A percentile compares a stretch with the other conserved stretches of the same genome.
phyloP scores from a whole-genome alignment of 1,140 invertebrate species.

The Contarinia nasturtii region DNA sequence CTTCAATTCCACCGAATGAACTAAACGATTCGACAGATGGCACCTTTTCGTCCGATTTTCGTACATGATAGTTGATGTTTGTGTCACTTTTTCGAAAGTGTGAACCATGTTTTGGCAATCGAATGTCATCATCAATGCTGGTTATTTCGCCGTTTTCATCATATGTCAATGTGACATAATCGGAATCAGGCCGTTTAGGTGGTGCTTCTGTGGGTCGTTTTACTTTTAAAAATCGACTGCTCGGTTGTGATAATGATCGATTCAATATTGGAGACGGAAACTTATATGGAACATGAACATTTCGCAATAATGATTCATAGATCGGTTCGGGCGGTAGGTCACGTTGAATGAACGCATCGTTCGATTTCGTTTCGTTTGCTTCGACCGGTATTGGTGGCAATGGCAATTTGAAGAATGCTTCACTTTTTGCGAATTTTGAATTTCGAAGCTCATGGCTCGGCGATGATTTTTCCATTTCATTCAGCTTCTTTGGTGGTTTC shows the following conservation, averaged over 20 bases:
- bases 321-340: slow-evolving; percentile 12
- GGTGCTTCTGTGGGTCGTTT: slow-evolving; percentile 7
- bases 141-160: slow-evolving; percentile 15
- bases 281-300: slow-evolving; percentile 23
- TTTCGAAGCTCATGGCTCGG: neutral
- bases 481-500: slow-evolving; percentile 36
- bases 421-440: neutral
- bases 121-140: slow-evolving; percentile 10
- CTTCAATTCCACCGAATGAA: neutral
- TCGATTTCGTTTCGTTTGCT: neutral
- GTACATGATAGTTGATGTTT: slow-evolving; percentile 2
- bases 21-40: neutral
- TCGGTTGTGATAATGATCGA: slow-evolving; percentile 15
- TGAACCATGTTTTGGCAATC: neutral
- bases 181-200: slow-evolving; percentile 16
- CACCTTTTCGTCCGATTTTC: neutral
- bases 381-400: neutral
- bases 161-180: slow-evolving; percentile 22
- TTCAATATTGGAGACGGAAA: slow-evolving; percentile 16
- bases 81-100: slow-evolving; percentile 2
- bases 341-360: neutral
- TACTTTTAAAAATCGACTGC: slow-evolving; percentile 9
- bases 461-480: neutral
- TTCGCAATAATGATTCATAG: slow-evolving; percentile 19
- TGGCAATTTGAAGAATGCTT: neutral